These are phyloP conservation scores for Nesogale talazaci DNA, from an alignment of 2,113 vertebrate species.

Conservation along the genomic window DNA sequence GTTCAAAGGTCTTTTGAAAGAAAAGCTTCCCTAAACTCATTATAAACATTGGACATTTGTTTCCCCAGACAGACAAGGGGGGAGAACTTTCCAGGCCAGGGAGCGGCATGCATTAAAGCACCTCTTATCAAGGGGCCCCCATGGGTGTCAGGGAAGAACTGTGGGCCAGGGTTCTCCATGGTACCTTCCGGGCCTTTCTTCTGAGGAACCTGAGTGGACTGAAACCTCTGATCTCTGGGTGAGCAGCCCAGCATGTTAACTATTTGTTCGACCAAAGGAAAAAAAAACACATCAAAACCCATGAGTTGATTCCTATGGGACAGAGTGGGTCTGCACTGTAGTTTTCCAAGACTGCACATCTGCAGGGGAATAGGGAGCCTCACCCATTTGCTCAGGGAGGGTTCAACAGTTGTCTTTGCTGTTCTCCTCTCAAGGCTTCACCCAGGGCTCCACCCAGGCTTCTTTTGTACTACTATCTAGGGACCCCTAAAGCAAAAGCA, in stretches of 20 bases:
- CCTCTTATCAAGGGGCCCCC: background rate
- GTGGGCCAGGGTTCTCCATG: background rate
- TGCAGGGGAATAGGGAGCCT: too few relatives aligned
- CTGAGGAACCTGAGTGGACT: background rate
- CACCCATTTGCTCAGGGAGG: too few relatives aligned
- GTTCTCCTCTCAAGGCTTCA: too few relatives aligned
- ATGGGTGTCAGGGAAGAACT: background rate
- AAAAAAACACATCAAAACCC: too few relatives aligned
- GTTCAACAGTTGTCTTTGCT: too few relatives aligned
- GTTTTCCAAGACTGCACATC: too few relatives aligned
- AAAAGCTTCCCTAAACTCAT: background rate
- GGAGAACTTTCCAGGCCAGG: background rate
- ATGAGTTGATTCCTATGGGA: too few relatives aligned
- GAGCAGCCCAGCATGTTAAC: background rate
- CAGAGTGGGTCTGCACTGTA: too few relatives aligned
- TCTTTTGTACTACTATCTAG: too few relatives aligned
- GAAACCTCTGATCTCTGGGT: background rate
- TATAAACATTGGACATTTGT: background rate
- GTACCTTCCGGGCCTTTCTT: background rate
- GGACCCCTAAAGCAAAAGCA: background rate
- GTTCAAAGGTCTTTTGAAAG: background rate
- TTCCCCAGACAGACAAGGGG: background rate
- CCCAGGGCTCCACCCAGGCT: too few relatives aligned
- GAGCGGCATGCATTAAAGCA: background rate
- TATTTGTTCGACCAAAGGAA: background rate